These are phyloP conservation scores for Willisornis vidua DNA, from an alignment of 2,113 vertebrate species.

Conservation along the genomic window DNA sequence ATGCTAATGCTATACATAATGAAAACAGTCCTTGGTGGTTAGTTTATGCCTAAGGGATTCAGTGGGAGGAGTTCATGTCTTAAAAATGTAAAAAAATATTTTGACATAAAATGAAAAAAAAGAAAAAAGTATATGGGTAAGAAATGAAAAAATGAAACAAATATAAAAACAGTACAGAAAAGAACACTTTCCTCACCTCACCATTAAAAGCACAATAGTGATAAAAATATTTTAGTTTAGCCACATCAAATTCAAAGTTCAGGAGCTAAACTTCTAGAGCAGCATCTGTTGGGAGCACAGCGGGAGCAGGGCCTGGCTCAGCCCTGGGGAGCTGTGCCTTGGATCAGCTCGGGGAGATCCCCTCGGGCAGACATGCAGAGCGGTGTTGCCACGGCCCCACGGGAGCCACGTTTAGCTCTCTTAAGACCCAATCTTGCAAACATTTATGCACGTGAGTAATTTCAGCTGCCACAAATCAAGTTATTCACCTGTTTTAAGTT, in stretches of 20 bases:
- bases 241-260: not conserved
- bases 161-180: not conserved
- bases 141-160: not conserved
- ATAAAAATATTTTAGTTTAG: not conserved
- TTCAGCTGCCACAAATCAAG: slow-evolving; percentile 2
- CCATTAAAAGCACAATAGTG: not conserved
- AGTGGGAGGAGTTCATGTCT: not conserved
- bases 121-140: not conserved
- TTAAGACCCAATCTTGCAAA: slow-evolving; percentile 21
- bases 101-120: too few relatives aligned
- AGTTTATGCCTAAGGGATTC: not conserved
- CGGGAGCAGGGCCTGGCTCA: not conserved
- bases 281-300: not conserved
- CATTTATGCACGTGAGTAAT: slow-evolving; percentile 12
- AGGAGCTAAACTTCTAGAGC: not conserved
- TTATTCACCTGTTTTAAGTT: not conserved
- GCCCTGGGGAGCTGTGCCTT: not conserved
- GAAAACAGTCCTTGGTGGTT: not conserved
- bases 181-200: not conserved
- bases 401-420: slow-evolving; percentile 20
- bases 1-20: not conserved
- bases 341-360: slow-evolving; percentile 5
- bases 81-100: not conserved
- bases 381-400: not conserved
- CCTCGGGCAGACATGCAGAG: not conserved